Evolutionary conservation across 2,797 vertebrate genomes (phyloP).

Genomic region (Manis javanica): DNA sequence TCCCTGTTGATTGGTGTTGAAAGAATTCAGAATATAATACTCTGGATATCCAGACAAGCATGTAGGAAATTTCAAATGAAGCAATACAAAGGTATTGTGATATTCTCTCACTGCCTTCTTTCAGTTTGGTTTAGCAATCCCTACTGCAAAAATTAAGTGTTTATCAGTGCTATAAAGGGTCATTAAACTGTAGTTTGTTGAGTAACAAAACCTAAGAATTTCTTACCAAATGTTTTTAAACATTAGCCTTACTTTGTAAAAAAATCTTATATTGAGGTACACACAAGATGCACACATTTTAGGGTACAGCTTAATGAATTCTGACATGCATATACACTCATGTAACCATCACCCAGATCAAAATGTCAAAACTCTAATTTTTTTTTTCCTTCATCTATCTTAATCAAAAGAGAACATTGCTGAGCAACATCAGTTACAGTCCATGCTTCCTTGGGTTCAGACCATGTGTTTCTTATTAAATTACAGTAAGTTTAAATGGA

Average conservation of each 20-base stretch:
- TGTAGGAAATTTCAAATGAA: background rate
- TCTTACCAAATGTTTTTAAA: slow-evolving; percentile 38
- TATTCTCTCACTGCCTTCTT: background rate
- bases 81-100: background rate
- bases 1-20: background rate
- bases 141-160: background rate
- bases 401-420: slow-evolving; percentile 13
- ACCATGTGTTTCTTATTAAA: background rate
- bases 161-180: background rate
- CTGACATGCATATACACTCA: too few species aligned
- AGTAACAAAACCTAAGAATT: background rate
- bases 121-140: background rate
- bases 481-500: background rate
- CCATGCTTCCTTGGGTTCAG: background rate
- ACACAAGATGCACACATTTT: too few species aligned
- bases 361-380: too few species aligned
- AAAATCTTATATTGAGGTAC: too few species aligned
- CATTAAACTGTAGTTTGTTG: background rate
- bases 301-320: too few species aligned
- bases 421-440: slow-evolving; percentile 44
- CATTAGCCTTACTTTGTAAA: background rate
- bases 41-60: background rate
- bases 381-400: background rate
- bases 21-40: background rate
- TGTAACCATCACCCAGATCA: too few species aligned